Conservation (phyloP, 2,888 invertebrate genomes). For the Luperina testacea region DNA sequence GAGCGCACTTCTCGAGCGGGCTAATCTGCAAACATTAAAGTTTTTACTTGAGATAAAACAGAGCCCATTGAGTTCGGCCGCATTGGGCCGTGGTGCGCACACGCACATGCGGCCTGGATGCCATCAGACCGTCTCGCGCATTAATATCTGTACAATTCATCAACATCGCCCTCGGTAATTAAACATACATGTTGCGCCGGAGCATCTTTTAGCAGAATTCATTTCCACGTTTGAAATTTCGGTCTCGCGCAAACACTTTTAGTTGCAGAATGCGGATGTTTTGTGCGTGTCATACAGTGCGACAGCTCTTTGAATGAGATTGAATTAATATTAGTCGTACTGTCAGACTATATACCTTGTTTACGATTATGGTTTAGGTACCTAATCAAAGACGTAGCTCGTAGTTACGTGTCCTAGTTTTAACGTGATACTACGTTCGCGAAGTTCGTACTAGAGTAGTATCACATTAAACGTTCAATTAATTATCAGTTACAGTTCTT, state of each 20-base stretch:
- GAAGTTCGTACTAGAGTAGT: background rate
- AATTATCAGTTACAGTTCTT: background rate
- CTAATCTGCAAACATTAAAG: constrained; percentile 74
- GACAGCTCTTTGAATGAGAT: constrained; percentile 35
- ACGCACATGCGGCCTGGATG: constrained; percentile 86
- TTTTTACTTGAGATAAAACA: constrained; percentile 78
- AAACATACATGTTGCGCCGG: constrained; percentile 67
- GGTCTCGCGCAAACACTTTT: constrained; percentile 41
- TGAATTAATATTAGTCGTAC: constrained; percentile 1
- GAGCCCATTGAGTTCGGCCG: constrained; percentile 81
- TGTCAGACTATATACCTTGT: constrained; percentile 7
- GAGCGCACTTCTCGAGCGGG: constrained; percentile 53
- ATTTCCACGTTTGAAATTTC: constrained; percentile 54
- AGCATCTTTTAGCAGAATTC: constrained; percentile 43
- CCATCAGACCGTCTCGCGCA: constrained; percentile 82
- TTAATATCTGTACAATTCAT: constrained; percentile 85
- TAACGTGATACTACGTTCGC: too few relatives aligned
- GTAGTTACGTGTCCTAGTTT: background rate
- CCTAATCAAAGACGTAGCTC: background rate
- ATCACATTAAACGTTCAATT: background rate
- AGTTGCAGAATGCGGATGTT: constrained; percentile 58
- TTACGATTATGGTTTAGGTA: background rate
- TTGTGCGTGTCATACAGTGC: constrained; percentile 26
- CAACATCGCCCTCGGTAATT: constrained; percentile 79
- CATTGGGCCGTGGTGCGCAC: constrained; percentile 77